phyloP scores from a whole-genome alignment of 2,797 vertebrate species.

The Hybognathus amarus region DNA sequence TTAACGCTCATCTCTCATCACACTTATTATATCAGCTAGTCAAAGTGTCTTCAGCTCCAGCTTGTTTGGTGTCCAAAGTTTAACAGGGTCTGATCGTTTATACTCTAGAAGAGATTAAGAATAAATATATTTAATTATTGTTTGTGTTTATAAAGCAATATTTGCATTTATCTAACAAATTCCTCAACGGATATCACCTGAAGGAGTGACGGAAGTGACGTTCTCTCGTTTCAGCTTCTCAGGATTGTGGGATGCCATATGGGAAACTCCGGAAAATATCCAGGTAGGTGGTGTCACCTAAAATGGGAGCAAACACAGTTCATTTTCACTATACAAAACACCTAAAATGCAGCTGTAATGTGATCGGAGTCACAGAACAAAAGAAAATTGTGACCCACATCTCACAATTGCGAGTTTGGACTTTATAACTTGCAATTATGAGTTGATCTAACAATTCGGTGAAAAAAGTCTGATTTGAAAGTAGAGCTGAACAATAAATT shows the following conservation, averaged over 20 bases:
- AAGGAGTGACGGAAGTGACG: conserved; percentile 84
- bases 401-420: not conserved
- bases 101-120: conserved; percentile 49
- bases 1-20: conserved; percentile 3
- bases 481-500: too few relatives aligned
- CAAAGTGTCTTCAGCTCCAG: conserved; percentile 24
- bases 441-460: not conserved
- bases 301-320: conserved; percentile 52
- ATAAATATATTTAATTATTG: conserved; percentile 31
- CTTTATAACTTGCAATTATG: not conserved
- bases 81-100: conserved; percentile 30
- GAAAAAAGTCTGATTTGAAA: not conserved
- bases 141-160: not conserved
- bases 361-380: not conserved
- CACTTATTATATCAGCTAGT: conserved; percentile 10
- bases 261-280: conserved; percentile 93
- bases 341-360: not conserved
- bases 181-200: conserved; percentile 62
- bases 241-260: conserved; percentile 90
- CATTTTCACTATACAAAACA: not conserved
- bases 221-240: conserved; percentile 89
- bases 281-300: conserved; percentile 88
- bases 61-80: conserved; percentile 16
- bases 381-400: not conserved
- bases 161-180: not conserved